Conservation (phyloP, 2,888 invertebrate species). For the Ornithoptera alexandrae region DNA sequence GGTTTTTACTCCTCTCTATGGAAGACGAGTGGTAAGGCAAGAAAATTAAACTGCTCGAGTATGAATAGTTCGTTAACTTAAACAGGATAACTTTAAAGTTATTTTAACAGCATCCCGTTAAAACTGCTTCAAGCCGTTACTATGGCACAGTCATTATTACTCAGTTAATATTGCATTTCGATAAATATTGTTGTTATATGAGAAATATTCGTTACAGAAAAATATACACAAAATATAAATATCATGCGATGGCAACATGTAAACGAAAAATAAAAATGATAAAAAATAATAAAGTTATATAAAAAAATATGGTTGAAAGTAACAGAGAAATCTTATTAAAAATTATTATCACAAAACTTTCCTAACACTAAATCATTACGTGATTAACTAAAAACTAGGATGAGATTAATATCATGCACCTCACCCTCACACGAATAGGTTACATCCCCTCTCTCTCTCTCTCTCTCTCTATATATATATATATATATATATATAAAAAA, state of each 20-base stretch:
- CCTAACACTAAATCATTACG: slow-evolving; percentile 11
- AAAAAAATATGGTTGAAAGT: neutral
- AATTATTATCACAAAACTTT: slow-evolving; percentile 28
- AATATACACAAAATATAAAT: neutral
- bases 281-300: neutral
- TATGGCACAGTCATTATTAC: slow-evolving; percentile 27
- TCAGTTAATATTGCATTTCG: neutral
- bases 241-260: slow-evolving; percentile 4
- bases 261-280: neutral
- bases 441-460: slow-evolving; percentile 7
- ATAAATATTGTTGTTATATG: neutral
- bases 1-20: neutral
- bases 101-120: neutral
- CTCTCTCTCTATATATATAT: neutral
- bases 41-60: neutral
- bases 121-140: neutral
- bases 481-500: slow-evolving; percentile 13
- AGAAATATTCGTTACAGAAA: no score
- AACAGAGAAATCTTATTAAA: slow-evolving; percentile 15
- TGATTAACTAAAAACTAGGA: slow-evolving; percentile 7
- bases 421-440: slow-evolving; percentile 6
- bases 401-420: slow-evolving; percentile 16
- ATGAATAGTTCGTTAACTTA: no score
- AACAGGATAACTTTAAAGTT: neutral
- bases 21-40: neutral